Conservation (phyloP, 2,888 invertebrate species). For the Lithophane leautieri region DNA sequence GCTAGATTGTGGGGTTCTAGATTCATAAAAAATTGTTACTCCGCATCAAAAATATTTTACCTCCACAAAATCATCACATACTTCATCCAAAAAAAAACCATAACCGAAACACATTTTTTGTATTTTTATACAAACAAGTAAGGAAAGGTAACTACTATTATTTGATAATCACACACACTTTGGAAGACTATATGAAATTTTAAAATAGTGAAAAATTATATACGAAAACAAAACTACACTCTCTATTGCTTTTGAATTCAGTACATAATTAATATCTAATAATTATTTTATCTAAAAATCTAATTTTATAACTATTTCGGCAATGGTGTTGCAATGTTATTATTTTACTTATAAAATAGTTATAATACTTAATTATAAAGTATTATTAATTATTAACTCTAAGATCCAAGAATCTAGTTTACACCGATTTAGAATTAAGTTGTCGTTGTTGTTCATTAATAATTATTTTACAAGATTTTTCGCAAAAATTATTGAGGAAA, state of each 20-base stretch:
- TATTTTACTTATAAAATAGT: conserved; percentile 74
- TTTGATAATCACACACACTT: conserved; percentile 80
- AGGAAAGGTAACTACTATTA: conserved; percentile 71
- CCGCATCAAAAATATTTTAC: conserved; percentile 74
- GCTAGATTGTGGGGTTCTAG: conserved; percentile 80
- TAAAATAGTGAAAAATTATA: conserved; percentile 72
- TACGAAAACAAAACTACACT: conserved; percentile 67
- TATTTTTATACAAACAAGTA: conserved; percentile 50
- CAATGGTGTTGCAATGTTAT: conserved; percentile 84
- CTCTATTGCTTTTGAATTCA: conserved; percentile 84
- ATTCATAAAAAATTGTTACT: conserved; percentile 79
- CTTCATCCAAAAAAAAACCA: conserved; percentile 20
- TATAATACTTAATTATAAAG: conserved; percentile 65
- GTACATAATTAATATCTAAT: conserved; percentile 75
- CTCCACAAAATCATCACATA: conserved; percentile 39
- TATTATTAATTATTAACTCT: conserved; percentile 58
- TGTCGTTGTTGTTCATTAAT: conserved; percentile 87
- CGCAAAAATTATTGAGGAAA: conserved; percentile 69
- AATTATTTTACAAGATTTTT: conserved; percentile 69
- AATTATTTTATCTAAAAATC: conserved; percentile 73
- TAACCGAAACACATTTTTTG: neutral
- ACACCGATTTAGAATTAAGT: conserved; percentile 89
- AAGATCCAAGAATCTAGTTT: conserved; percentile 77
- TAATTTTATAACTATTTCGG: conserved; percentile 74
- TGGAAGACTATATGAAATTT: conserved; percentile 88